Base-by-base conservation (phyloP, 2,888 invertebrate species). In the Drosophila cognata region DNA sequence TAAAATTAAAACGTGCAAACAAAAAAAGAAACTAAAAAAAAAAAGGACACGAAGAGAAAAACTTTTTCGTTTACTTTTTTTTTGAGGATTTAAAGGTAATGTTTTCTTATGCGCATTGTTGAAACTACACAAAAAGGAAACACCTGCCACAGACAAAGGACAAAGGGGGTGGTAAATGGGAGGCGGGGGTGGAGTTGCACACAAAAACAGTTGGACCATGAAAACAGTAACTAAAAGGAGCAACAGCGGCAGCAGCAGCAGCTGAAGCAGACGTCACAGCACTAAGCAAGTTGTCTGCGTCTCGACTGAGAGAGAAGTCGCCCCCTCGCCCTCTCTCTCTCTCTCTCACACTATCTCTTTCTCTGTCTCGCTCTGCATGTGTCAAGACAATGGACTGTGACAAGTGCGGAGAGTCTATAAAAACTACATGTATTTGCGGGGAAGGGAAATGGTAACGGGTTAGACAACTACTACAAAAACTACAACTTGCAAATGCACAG, bases 401-500 rank as follows among this genome's bases (percentile, higher is more conserved):
- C 88, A 84, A 84, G 84, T 87, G 87, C 83, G 64, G 86, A 33
- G 29, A 79, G 87, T 88, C 85, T 84, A 86, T 86, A 84, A 86
- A 85, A 86, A 88, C 79, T 70, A 74, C 75, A 88, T 74, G 79
- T 66, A 66, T 59, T 53, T 29, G 33, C 56, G 38, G 35, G 11
- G 7, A 16, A n/a, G 52, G 33, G 16, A 35, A 35, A n/a, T 21
- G n/a, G 31, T 31, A 35, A 21, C 33, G 38, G 56, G 38, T 56
- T 38, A 56, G 74, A 43, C 38, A 63, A 58, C 67, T 58, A 53
- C 61, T 56, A 75, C 66, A 74, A 72, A 81, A 84, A 81, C 78
- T 81, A 81, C 89, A 88, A 87, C 86, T 87, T 89, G 89, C 89
- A 87, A 87, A 87, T 87, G 86, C 85, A 82, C 86, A 89, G 73